phyloP scores from a whole-genome alignment of 1,140 invertebrate genomes.

The Varroa destructor region DNA sequence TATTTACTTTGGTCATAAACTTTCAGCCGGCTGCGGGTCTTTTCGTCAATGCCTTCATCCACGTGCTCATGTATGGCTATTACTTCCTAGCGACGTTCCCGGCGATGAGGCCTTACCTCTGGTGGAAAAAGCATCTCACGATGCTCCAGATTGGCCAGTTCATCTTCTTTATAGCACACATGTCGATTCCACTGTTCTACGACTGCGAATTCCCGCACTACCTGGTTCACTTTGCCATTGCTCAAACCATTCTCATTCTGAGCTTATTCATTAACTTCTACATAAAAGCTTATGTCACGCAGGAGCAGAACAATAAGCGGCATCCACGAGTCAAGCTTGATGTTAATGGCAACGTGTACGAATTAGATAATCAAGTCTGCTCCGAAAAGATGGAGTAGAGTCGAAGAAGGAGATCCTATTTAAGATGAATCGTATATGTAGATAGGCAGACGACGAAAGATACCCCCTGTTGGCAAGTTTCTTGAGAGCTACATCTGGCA shows the following conservation, averaged over 20 bases:
- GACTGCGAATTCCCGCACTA: constrained; percentile 24
- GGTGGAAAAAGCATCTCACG: constrained; percentile 90
- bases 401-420: too few relatives aligned
- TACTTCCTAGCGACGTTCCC: constrained; percentile 71
- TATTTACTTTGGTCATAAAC: too few relatives aligned
- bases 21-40: constrained; percentile 38
- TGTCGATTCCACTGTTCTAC: constrained; percentile 20
- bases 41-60: constrained; percentile 76
- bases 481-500: too few relatives aligned
- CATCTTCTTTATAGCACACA: constrained; percentile 18
- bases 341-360: too few relatives aligned
- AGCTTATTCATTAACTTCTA: constrained; percentile 77
- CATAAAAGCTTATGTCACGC: constrained; percentile 55
- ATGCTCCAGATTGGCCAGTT: constrained; percentile 53
- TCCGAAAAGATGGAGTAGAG: too few relatives aligned
- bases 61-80: constrained; percentile 83
- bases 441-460: too few relatives aligned
- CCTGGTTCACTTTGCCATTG: constrained; percentile 12
- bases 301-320: too few relatives aligned
- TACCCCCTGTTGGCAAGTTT: too few relatives aligned
- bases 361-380: too few relatives aligned
- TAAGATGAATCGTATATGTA: too few relatives aligned
- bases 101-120: constrained; percentile 65
- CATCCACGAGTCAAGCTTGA: too few relatives aligned
- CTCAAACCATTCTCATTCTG: constrained; percentile 37